phyloP scores from a whole-genome alignment of 2,797 vertebrate species.

The Malurus leucopterus region DNA sequence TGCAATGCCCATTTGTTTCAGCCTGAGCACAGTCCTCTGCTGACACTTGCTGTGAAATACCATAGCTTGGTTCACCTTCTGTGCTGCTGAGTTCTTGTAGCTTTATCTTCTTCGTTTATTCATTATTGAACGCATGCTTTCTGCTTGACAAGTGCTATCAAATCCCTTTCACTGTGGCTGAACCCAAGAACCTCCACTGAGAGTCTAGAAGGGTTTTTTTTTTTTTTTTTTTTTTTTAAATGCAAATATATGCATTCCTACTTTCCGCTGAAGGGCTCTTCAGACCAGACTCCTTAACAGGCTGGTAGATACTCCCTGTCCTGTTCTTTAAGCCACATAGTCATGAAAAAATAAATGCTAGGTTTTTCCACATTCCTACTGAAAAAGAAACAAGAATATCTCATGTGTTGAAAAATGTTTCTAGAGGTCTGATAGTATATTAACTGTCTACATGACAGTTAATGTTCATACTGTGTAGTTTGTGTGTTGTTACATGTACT shows the following conservation, averaged over 20 bases:
- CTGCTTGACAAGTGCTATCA: slow-evolving; percentile 42
- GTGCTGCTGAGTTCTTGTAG: slow-evolving; percentile 11
- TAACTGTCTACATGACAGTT: background rate
- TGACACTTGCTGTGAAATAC: slow-evolving; percentile 25
- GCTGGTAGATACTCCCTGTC: background rate
- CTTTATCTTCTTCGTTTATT: slow-evolving; percentile 37
- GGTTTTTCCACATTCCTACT: background rate
- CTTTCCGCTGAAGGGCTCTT: slow-evolving; percentile 7
- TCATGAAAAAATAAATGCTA: background rate
- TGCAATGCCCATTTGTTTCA: slow-evolving; percentile 30
- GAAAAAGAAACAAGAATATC: background rate
- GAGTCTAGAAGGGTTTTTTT: background rate
- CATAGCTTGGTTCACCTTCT: slow-evolving; percentile 34
- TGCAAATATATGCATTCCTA: background rate
- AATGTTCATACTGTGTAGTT: background rate
- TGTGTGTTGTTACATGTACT: background rate
- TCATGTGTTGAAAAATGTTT: background rate
- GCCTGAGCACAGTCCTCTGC: slow-evolving; percentile 1
- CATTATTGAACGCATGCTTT: slow-evolving; percentile 34
- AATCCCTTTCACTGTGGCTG: slow-evolving; percentile 15
- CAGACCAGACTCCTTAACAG: background rate
- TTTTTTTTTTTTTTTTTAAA: background rate
- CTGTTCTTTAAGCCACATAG: background rate
- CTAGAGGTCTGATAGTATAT: background rate
- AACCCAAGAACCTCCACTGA: background rate